Conservation (phyloP, 1,140 invertebrate species). For the Pararge aegeria region DNA sequence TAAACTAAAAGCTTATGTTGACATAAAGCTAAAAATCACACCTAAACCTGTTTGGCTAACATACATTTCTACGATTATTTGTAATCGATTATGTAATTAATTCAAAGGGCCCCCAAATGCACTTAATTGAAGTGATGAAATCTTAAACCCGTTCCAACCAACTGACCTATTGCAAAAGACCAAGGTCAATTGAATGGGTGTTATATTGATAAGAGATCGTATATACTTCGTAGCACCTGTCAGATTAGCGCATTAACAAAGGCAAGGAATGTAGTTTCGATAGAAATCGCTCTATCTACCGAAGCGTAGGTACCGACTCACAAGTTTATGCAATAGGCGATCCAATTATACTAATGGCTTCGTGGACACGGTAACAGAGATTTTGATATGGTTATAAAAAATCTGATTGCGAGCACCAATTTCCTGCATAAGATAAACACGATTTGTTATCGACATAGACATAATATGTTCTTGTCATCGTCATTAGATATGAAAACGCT, state of each 20-base stretch:
- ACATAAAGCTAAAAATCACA: background rate
- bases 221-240: slow-evolving; percentile 25
- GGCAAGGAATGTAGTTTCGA: slow-evolving; percentile 31
- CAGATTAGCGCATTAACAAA: slow-evolving; percentile 37
- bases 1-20: background rate
- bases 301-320: slow-evolving; percentile 26
- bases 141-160: slow-evolving; percentile 18
- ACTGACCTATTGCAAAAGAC: slow-evolving; percentile 37
- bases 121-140: slow-evolving; percentile 6
- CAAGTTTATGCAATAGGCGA: slow-evolving; percentile 14
- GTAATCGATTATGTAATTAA: slow-evolving; percentile 1
- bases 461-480: no score
- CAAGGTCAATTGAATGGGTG: slow-evolving; percentile 26
- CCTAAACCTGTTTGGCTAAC: background rate
- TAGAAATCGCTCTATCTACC: slow-evolving; percentile 24
- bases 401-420: no score
- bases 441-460: no score
- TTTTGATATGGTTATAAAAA: background rate
- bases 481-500: no score
- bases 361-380: background rate
- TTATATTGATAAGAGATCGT: slow-evolving; percentile 19
- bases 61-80: background rate
- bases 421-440: no score
- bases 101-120: background rate
- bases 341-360: slow-evolving; percentile 10